Evolutionary conservation across 2,797 vertebrate genomes (phyloP), one percentile per base, ranked within the genome.

Genomic region (Acanthurus leucopareius): DNA sequence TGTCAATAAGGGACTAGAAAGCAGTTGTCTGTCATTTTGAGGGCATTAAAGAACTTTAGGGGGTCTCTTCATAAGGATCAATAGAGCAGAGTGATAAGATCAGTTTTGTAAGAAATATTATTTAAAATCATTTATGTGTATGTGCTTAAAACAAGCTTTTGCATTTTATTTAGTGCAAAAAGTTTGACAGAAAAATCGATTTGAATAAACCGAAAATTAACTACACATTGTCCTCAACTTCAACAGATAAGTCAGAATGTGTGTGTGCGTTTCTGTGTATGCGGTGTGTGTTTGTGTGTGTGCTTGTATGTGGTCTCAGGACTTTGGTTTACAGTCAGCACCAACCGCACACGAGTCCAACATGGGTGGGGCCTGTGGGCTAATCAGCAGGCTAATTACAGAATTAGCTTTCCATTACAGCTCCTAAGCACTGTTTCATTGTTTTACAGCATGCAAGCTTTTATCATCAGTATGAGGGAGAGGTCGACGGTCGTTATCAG

Each of bases 331-430:
- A 91, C 80, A 82, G 83, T 83, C 44, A 57, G 81, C 82, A 86
- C 89, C 82, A 74, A 87, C 87, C 88, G 89, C 87, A 88, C 86
- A 84, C 62, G 77, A 91, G 93, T 94, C 87, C 90, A 90, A 62
- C 11, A 47, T 68, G 68, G 90, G 91, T 76, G 88, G 85, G 61
- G 74, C 85, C 75, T 71, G 67, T 53, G 1, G 82, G 82, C 77
- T 91, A 94, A 95, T 95, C 89, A 93, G 83, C 14, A 3, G 51
- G 75, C 85, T 95, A 95, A 95, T 95, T 93, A 88, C 83, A 86
- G 86, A 93, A 94, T 94, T 91, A 94, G 91, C 85, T 73, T 86
- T 89, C 84, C 79, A 91, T 95, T 94, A 95, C 69, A 62, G 86
- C 82, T 69, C 80, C 78, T 90, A 88, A 94, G 87, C 87, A 72